phyloP scores from a whole-genome alignment of 1,140 invertebrate genomes.

The Pachypsylla venusta region DNA sequence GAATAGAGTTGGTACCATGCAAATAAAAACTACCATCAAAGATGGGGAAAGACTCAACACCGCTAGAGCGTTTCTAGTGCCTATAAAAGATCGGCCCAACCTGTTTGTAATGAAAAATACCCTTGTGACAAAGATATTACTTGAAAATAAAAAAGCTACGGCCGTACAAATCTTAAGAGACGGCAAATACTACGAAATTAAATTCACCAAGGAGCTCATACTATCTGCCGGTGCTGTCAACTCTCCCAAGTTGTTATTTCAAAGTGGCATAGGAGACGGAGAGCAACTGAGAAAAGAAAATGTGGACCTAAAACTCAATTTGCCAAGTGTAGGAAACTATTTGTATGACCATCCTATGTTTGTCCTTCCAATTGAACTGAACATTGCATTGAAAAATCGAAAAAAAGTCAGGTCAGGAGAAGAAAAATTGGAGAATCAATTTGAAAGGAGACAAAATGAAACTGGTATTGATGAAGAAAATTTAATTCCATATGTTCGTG shows the following conservation, averaged over 20 bases:
- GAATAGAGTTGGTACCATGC: neutral
- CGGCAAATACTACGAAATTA: slow-evolving; percentile 15
- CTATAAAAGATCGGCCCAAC: slow-evolving; percentile 42
- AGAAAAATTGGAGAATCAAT: too few species aligned
- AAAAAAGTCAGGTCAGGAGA: too few species aligned
- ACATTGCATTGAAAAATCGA: neutral
- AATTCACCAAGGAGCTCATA: slow-evolving; percentile 24
- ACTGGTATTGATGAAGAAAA: too few species aligned
- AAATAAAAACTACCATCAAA: slow-evolving; percentile 8
- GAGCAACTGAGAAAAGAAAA: slow-evolving; percentile 25
- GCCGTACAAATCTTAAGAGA: slow-evolving; percentile 19
- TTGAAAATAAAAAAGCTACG: slow-evolving; percentile 24
- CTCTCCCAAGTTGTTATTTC: slow-evolving; percentile 30
- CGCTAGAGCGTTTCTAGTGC: slow-evolving; percentile 48
- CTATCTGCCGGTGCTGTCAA: slow-evolving; percentile 26
- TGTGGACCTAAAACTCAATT: slow-evolving; percentile 47
- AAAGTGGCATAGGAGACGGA: slow-evolving; percentile 32
- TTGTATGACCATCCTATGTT: slow-evolving; percentile 48
- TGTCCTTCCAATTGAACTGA: neutral
- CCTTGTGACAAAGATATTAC: slow-evolving; percentile 32
- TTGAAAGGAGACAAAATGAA: too few species aligned
- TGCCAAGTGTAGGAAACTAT: slow-evolving; percentile 59
- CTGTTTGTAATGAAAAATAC: slow-evolving; percentile 45
- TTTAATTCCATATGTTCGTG: too few species aligned
- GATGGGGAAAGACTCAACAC: slow-evolving; percentile 17